Percentiles rank a stretch among this genome's conserved stretches.
Evolutionary conservation across 2,113 vertebrate species (phyloP).

Genomic region (Actinemys pallida): DNA sequence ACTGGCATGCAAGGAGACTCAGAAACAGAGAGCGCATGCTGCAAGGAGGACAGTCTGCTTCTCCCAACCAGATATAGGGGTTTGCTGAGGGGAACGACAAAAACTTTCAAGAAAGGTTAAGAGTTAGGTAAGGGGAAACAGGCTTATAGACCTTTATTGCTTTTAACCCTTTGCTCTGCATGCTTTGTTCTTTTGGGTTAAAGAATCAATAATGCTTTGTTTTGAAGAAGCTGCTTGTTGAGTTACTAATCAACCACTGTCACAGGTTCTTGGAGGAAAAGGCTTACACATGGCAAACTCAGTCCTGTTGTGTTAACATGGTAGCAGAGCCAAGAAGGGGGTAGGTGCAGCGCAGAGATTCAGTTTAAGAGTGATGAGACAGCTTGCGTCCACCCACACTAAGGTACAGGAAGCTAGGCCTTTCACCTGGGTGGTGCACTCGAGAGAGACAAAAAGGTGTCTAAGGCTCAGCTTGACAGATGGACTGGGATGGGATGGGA

Average conservation of each 20-base stretch:
- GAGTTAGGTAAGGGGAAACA: not conserved
- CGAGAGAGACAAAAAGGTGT: constrained; percentile 38
- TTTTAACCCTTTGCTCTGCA: not conserved
- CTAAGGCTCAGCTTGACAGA: constrained; percentile 25
- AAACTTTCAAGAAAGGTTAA: constrained; percentile 31
- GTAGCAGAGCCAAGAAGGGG: too few relatives aligned
- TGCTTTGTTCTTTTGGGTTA: not conserved
- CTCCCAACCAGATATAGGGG: not conserved
- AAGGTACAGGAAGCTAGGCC: not conserved
- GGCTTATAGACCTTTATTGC: not conserved
- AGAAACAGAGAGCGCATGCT: not conserved
- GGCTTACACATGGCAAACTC: too few relatives aligned
- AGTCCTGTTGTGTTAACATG: too few relatives aligned
- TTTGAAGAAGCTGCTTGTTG: constrained; percentile 20
- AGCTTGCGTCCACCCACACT: rapidly evolving
- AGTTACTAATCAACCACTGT: not conserved
- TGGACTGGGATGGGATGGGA: not conserved
- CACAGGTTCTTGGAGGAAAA: too few relatives aligned
- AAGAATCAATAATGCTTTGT: not conserved
- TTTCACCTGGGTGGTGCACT: too few relatives aligned
- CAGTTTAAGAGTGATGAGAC: not conserved
- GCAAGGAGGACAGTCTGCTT: not conserved
- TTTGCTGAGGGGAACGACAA: not conserved
- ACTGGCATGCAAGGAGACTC: not conserved
- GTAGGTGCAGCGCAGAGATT: too few relatives aligned